Conservation (phyloP, 2,888 invertebrate genomes). For the Smittia sp. region DNA sequence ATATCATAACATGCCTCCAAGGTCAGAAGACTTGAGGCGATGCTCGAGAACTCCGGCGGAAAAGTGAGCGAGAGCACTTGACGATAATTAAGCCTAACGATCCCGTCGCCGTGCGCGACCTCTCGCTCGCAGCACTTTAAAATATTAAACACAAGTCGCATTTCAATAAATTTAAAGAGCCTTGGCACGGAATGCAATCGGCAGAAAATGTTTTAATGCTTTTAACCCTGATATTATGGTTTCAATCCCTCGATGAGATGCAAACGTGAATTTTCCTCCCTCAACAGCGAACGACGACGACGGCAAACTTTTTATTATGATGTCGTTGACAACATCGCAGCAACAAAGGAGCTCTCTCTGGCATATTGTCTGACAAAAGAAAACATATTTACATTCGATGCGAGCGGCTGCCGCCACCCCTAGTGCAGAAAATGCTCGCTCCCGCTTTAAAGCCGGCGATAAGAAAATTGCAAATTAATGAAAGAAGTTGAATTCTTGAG, state of each 20-base stretch:
- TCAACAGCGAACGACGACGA: not conserved
- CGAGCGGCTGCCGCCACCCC: not conserved
- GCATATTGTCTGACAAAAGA: constrained; percentile 35
- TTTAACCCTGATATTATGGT: constrained; percentile 34
- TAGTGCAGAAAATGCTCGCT: constrained; percentile 10
- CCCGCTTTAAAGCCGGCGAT: constrained; percentile 11
- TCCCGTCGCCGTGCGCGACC: not conserved
- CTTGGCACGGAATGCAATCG: not conserved
- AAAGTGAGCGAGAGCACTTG: not conserved
- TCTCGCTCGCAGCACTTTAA: not conserved
- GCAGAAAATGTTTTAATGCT: constrained; percentile 26
- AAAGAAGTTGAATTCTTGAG: not conserved
- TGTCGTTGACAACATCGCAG: constrained; percentile 34
- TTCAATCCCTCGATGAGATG: not conserved
- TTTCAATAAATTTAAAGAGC: constrained; percentile 17
- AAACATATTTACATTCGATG: constrained; percentile 25
- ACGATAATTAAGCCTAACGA: not conserved
- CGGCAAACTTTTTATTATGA: constrained; percentile 28
- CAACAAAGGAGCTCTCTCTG: constrained; percentile 6
- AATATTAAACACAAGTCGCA: constrained; percentile 11
- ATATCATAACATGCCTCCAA: constrained; percentile 29
- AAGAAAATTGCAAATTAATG: constrained; percentile 18
- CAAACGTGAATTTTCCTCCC: constrained; percentile 23
- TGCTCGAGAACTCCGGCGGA: not conserved
- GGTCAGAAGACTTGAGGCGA: not conserved